phyloP scores from a whole-genome alignment of 2,113 vertebrate species.

The Lonchura striata region DNA sequence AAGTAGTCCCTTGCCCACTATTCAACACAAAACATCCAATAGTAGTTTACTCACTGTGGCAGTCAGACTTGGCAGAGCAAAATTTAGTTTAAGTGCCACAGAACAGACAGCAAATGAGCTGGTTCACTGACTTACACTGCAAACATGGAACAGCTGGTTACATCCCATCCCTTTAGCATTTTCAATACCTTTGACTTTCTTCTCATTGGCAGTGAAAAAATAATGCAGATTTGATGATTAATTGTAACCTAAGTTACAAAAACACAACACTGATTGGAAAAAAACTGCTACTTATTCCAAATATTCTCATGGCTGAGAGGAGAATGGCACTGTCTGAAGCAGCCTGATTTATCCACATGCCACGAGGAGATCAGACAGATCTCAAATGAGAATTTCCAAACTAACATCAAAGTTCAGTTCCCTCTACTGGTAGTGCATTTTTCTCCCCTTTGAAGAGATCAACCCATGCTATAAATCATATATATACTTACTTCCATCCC shows the following conservation, averaged over 20 bases:
- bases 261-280: slow-evolving; percentile 19
- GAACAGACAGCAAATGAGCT: slow-evolving; percentile 15
- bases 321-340: neutral
- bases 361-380: neutral
- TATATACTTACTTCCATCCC: slow-evolving; percentile 61
- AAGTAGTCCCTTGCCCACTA: neutral
- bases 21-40: neutral
- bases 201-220: slow-evolving; percentile 29
- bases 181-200: neutral
- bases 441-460: slow-evolving; percentile 41
- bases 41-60: slow-evolving; percentile 10
- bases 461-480: slow-evolving; percentile 57
- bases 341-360: neutral
- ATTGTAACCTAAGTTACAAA: slow-evolving; percentile 13
- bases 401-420: slow-evolving; percentile 30
- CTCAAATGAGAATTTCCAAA: slow-evolving; percentile 12
- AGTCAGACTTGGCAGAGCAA: slow-evolving; percentile 51
- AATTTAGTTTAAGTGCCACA: neutral
- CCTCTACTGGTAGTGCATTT: slow-evolving; percentile 50
- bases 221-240: slow-evolving; percentile 25
- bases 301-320: neutral
- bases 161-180: neutral
- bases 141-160: neutral
- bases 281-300: neutral
- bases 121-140: neutral